phyloP scores from a whole-genome alignment of 1,140 invertebrate species.

The Pygmarrhopalites habei region DNA sequence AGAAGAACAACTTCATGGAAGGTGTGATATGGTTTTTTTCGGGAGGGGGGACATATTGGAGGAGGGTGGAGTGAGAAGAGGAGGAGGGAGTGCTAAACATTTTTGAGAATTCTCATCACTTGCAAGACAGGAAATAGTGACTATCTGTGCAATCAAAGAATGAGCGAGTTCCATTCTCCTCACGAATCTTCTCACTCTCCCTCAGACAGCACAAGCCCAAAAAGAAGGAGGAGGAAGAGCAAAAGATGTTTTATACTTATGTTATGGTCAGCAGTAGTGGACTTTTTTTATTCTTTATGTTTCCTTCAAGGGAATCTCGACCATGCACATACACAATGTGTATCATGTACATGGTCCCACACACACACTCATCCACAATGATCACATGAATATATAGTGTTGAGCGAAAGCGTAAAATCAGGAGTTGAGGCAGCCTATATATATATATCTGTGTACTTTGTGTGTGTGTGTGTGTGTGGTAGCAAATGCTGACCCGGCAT shows the following conservation, averaged over 20 bases:
- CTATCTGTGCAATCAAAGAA: constrained; percentile 28
- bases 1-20: no score
- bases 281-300: not conserved
- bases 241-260: not conserved
- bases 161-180: constrained; percentile 17
- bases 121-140: constrained; percentile 24
- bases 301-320: no score
- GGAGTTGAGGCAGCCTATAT: no score
- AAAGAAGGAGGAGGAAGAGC: constrained; percentile 2
- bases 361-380: no score
- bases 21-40: constrained; percentile 6
- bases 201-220: not conserved
- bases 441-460: no score
- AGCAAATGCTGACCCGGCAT: constrained; percentile 9
- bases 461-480: no score
- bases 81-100: constrained; percentile 15
- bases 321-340: no score
- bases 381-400: no score
- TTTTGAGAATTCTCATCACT: constrained; percentile 24
- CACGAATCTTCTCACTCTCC: constrained; percentile 15
- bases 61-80: not conserved
- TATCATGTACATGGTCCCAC: no score
- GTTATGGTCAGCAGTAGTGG: not conserved
- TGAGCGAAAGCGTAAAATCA: no score
- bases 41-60: not conserved